These are phyloP conservation scores for Leuctra nigra DNA, from an alignment of 2,888 invertebrate genomes.

Conservation along the genomic window DNA sequence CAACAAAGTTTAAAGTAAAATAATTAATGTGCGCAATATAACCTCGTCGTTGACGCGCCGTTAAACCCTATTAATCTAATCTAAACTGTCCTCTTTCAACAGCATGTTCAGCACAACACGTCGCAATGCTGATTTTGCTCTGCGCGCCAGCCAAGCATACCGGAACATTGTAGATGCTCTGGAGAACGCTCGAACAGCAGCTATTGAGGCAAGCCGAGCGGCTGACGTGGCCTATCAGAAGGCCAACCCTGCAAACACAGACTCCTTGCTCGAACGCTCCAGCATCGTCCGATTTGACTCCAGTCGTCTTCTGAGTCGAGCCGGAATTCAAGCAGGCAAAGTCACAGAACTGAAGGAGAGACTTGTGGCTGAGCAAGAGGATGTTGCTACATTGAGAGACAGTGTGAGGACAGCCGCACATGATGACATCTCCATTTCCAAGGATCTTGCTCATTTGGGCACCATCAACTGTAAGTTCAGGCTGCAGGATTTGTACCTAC, in stretches of 20 bases:
- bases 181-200: conserved; percentile 54
- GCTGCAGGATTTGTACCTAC: no score
- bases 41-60: no score
- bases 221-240: conserved; percentile 42
- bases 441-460: conserved; percentile 27
- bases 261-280: conserved; percentile 48
- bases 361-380: conserved; percentile 21
- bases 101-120: conserved; percentile 59
- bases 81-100: no score
- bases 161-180: conserved; percentile 69
- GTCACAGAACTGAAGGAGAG: conserved; percentile 17
- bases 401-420: conserved; percentile 26
- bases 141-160: conserved; percentile 58
- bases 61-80: no score
- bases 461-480: no score
- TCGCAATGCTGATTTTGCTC: conserved; percentile 52
- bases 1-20: no score
- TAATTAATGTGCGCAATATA: no score
- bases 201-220: conserved; percentile 51
- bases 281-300: conserved; percentile 49
- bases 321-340: conserved; percentile 46
- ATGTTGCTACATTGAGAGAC: conserved; percentile 21
- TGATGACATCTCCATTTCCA: conserved; percentile 30
- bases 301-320: conserved; percentile 44
- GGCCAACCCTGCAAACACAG: conserved; percentile 32